phyloP scores from a whole-genome alignment of 2,113 vertebrate species.

The Eubucco bourcierii region DNA sequence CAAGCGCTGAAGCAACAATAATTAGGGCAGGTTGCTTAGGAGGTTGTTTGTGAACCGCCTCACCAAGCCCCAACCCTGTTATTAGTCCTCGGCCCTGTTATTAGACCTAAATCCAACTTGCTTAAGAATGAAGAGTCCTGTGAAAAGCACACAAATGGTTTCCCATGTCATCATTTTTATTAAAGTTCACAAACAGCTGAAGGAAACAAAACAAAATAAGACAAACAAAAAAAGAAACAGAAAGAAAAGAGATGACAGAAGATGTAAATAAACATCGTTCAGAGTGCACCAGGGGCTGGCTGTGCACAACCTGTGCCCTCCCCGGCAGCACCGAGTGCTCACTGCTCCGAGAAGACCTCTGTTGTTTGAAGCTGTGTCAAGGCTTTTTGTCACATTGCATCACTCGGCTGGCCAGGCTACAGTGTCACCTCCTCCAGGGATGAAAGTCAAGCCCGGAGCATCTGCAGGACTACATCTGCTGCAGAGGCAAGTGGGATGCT shows the following conservation, averaged over 20 bases:
- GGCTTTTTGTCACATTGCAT: constrained; percentile 34
- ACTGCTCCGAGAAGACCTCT: background rate
- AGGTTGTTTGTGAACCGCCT: constrained; percentile 37
- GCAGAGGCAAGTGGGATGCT: background rate
- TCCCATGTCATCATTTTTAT: constrained; percentile 67
- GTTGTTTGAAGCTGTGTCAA: constrained; percentile 31
- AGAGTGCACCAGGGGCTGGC: background rate
- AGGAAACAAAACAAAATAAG: background rate
- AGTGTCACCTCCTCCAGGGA: background rate
- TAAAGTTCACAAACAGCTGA: constrained; percentile 40
- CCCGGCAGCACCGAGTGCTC: background rate
- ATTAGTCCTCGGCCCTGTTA: constrained; percentile 37
- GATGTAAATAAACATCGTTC: constrained; percentile 34
- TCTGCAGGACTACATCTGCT: background rate
- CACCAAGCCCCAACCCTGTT: constrained; percentile 9
- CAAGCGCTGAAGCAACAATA: constrained; percentile 42
- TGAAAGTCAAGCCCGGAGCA: background rate
- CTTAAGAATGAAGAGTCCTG: constrained; percentile 48
- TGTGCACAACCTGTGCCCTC: background rate
- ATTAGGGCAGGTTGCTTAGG: constrained; percentile 15
- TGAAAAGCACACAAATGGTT: constrained; percentile 10
- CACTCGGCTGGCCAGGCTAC: constrained; percentile 21
- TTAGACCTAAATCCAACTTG: constrained; percentile 33
- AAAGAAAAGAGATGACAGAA: background rate
- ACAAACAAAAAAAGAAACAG: too few relatives aligned